These are phyloP conservation scores for Meda fulgida DNA, from an alignment of 2,797 vertebrate species.

Conservation along the genomic window DNA sequence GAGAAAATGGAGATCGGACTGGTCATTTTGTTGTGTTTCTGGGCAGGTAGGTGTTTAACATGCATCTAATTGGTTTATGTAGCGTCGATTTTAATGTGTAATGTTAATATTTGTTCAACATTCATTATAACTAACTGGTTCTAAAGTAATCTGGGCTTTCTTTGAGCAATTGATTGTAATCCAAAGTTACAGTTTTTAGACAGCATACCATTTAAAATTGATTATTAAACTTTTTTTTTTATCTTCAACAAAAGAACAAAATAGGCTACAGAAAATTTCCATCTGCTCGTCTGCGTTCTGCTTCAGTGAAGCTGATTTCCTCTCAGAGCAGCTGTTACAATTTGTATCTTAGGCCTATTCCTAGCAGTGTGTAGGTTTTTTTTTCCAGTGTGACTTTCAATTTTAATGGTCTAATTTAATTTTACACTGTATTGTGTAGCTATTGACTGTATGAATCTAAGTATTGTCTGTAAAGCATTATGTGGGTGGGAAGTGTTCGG, in stretches of 20 bases:
- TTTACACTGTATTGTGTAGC: background rate
- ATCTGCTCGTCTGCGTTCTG: constrained; percentile 57
- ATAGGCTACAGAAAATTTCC: background rate
- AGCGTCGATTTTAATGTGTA: background rate
- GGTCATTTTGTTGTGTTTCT: constrained; percentile 43
- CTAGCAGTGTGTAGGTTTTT: background rate
- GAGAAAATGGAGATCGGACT: constrained; percentile 34
- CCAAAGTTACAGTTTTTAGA: background rate
- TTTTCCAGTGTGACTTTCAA: background rate
- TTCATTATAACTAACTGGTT: background rate
- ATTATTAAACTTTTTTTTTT: background rate
- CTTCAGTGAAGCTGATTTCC: constrained; percentile 76
- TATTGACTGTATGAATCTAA: background rate
- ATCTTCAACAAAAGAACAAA: background rate
- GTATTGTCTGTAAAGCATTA: background rate
- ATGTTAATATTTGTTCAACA: background rate
- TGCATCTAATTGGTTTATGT: background rate
- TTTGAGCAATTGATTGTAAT: background rate
- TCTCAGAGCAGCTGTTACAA: constrained; percentile 64
- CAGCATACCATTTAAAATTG: background rate
- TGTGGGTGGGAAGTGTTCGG: background rate
- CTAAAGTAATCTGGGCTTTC: background rate
- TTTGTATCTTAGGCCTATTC: background rate
- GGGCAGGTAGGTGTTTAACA: constrained; percentile 49
- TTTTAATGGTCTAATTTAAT: constrained; percentile 10